These are phyloP conservation scores for Drosophila dunni DNA, from an alignment of 1,140 invertebrate genomes.

Conservation along the genomic window DNA sequence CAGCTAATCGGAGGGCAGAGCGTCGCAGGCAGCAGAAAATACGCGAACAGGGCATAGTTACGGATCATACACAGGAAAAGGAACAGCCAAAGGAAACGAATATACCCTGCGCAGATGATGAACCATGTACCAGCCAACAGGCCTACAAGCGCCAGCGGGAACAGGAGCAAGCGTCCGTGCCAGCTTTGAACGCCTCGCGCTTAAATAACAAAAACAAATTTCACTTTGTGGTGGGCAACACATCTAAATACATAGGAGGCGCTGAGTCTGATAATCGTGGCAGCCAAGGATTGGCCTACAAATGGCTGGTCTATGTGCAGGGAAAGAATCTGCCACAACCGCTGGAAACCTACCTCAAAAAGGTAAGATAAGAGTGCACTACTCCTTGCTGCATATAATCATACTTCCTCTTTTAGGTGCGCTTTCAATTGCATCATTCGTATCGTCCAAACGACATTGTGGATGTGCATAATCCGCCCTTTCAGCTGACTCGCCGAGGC, in stretches of 20 bases:
- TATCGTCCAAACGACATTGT: slow-evolving; percentile 95
- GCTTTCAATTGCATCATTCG: slow-evolving; percentile 93
- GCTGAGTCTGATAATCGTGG: slow-evolving; percentile 4
- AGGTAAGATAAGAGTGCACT: slow-evolving; percentile 75
- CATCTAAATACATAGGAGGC: slow-evolving; percentile 92
- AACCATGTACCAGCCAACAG: slow-evolving; percentile 63
- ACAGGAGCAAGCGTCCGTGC: slow-evolving; percentile 20
- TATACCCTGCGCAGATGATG: slow-evolving; percentile 41
- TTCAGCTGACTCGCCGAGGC: slow-evolving; percentile 92
- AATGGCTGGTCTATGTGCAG: slow-evolving; percentile 94
- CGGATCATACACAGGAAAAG: slow-evolving; percentile 62
- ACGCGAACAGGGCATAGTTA: slow-evolving; percentile 71
- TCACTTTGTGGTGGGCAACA: slow-evolving; percentile 90
- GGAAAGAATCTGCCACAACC: slow-evolving; percentile 86
- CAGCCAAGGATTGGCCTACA: slow-evolving; percentile 90
- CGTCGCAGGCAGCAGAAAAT: slow-evolving; percentile 61
- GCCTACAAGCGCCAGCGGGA: slow-evolving; percentile 62
- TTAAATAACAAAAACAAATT: slow-evolving; percentile 78
- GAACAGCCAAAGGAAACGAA: neutral
- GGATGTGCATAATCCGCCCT: slow-evolving; percentile 91
- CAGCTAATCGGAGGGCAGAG: slow-evolving; percentile 51
- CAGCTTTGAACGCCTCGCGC: slow-evolving; percentile 60
- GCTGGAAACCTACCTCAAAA: slow-evolving; percentile 88
- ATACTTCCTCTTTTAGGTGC: slow-evolving; percentile 84
- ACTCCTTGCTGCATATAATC: neutral